These are phyloP conservation scores for Gymnogyps californianus DNA, from an alignment of 2,113 vertebrate species.

Conservation along the genomic window DNA sequence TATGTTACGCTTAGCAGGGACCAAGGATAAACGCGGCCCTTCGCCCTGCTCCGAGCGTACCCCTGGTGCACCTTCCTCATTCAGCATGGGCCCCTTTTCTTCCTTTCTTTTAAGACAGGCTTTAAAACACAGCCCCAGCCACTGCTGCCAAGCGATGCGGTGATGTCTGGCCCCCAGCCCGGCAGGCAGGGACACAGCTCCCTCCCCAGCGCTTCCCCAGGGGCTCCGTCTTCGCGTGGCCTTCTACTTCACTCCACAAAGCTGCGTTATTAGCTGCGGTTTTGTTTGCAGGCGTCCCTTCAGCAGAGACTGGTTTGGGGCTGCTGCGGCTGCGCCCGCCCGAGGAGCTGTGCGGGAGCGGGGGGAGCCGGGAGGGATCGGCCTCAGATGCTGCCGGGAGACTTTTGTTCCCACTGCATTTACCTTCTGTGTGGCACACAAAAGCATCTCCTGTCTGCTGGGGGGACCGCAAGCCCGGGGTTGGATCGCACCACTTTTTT, in stretches of 20 bases:
- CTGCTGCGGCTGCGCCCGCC: not conserved
- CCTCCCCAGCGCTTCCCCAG: not conserved
- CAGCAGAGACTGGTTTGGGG: not conserved
- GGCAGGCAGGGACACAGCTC: not conserved
- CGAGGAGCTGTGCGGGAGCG: not conserved
- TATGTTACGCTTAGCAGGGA: fast-evolving
- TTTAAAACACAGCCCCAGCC: too few relatives aligned
- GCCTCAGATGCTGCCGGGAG: not conserved
- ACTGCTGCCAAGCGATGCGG: not conserved
- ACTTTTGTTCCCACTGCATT: not conserved
- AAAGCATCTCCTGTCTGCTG: not conserved
- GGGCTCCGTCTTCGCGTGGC: not conserved
- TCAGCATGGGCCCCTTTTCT: not conserved
- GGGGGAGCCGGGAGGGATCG: not conserved
- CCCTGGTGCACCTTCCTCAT: not conserved
- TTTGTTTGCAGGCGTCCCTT: not conserved
- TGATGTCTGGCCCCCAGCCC: not conserved
- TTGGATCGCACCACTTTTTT: not conserved
- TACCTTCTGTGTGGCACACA: not conserved
- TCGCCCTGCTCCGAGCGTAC: not conserved
- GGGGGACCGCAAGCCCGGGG: not conserved
- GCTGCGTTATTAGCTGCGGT: not conserved
- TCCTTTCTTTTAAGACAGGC: too few relatives aligned
- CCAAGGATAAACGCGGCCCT: not conserved
- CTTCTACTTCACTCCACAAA: too few relatives aligned